A percentile compares a stretch with the other conserved stretches of the same genome.
Evolutionary conservation across 2,113 vertebrate genomes (phyloP).

Genomic region (Addax nasomaculatus): DNA sequence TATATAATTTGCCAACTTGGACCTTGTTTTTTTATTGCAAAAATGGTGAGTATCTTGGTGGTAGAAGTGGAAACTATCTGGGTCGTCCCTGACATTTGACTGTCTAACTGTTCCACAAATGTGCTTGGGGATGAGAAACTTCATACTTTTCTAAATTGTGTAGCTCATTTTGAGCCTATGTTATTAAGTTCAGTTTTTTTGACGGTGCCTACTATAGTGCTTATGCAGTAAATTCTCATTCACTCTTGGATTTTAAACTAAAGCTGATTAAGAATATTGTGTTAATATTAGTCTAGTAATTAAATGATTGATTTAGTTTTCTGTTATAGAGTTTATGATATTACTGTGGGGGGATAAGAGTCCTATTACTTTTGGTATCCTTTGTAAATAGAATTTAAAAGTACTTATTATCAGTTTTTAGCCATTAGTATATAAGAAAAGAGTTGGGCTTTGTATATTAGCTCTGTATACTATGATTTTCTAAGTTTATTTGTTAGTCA

Average conservation of each 20-base stretch:
- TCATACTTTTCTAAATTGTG: background rate
- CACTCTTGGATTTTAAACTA: background rate
- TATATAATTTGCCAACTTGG: background rate
- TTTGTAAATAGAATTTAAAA: constrained; percentile 16
- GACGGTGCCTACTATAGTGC: background rate
- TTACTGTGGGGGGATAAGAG: background rate
- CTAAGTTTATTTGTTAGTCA: background rate
- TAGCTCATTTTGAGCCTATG: background rate
- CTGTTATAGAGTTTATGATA: background rate
- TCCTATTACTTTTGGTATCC: background rate
- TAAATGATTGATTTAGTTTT: background rate
- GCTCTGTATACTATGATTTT: background rate
- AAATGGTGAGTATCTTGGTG: background rate
- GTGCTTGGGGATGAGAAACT: background rate
- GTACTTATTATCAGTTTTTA: background rate
- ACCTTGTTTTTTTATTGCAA: background rate
- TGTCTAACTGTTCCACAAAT: background rate
- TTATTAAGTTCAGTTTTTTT: background rate
- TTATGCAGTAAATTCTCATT: background rate
- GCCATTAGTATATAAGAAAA: background rate
- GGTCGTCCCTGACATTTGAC: background rate
- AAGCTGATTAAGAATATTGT: background rate
- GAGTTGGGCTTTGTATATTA: background rate
- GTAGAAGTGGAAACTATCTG: background rate
- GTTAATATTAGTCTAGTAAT: background rate